A percentile compares a stretch with the other conserved stretches of the same genome.
These are phyloP conservation scores for Eupithecia dodoneata DNA, from an alignment of 2,888 invertebrate genomes.

Conservation along the genomic window DNA sequence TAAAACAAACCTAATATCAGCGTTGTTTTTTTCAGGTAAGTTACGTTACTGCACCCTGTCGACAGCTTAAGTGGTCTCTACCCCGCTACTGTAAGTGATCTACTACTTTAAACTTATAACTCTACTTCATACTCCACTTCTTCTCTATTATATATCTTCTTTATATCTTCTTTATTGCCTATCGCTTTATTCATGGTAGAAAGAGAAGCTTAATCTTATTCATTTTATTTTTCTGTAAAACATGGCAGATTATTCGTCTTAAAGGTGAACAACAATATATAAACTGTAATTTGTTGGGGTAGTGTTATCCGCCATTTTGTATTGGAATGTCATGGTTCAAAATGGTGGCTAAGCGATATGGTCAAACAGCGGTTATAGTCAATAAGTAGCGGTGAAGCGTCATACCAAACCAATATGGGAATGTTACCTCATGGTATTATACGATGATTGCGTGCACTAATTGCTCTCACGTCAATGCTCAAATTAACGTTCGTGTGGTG, in stretches of 20 bases:
- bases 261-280: neutral
- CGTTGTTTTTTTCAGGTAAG: constrained; percentile 3
- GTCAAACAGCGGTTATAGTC: neutral
- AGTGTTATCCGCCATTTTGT: neutral
- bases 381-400: neutral
- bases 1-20: neutral
- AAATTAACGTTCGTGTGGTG: neutral
- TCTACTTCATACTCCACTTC: neutral
- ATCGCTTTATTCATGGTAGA: neutral
- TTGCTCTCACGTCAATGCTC: constrained; percentile 28
- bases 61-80: neutral
- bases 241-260: neutral
- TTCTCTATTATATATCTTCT: too few species aligned
- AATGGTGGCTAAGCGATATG: neutral
- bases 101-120: neutral
- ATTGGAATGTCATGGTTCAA: neutral
- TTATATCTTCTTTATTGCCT: neutral
- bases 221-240: neutral
- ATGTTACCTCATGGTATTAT: neutral
- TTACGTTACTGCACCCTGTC: neutral
- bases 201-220: neutral
- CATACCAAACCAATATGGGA: neutral
- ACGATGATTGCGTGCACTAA: constrained; percentile 21
- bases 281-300: neutral
- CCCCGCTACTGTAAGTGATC: neutral